A percentile compares a stretch with the other conserved stretches of the same genome.
phyloP scores from a whole-genome alignment of 2,888 invertebrate species.

The Aphodius sticticus region DNA sequence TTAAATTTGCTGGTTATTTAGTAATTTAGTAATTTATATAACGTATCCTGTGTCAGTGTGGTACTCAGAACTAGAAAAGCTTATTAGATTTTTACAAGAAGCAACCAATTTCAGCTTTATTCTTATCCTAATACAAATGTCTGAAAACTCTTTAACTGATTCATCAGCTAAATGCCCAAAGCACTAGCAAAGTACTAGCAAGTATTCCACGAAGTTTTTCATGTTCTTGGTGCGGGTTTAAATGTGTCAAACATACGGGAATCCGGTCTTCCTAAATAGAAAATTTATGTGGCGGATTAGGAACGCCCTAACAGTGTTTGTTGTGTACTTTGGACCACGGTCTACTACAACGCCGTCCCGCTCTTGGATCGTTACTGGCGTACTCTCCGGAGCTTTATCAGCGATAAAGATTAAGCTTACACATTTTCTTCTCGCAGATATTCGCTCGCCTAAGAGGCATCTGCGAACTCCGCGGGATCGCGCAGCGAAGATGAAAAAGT shows the following conservation, averaged over 20 bases:
- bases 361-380: conserved; percentile 20
- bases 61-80: no score
- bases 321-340: conserved; percentile 12
- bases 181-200: no score
- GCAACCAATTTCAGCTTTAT: no score
- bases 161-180: no score
- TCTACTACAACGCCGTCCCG: neutral
- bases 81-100: no score
- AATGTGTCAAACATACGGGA: neutral
- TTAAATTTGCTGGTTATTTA: no score
- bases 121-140: neutral
- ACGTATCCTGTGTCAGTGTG: no score
- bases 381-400: conserved; percentile 18
- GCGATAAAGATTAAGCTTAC: conserved; percentile 26
- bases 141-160: no score
- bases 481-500: conserved; percentile 4
- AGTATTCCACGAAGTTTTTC: no score
- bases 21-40: no score
- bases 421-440: conserved; percentile 17
- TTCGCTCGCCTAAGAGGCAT: conserved; percentile 19
- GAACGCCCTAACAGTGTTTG: conserved; percentile 16
- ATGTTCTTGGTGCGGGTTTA: neutral
- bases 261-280: conserved; percentile 13
- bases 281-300: conserved; percentile 24
- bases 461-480: neutral